Evolutionary conservation across 2,113 vertebrate genomes (phyloP), one percentile per base, ranked within the genome.

Genomic region (Triplophysa siluroides): DNA sequence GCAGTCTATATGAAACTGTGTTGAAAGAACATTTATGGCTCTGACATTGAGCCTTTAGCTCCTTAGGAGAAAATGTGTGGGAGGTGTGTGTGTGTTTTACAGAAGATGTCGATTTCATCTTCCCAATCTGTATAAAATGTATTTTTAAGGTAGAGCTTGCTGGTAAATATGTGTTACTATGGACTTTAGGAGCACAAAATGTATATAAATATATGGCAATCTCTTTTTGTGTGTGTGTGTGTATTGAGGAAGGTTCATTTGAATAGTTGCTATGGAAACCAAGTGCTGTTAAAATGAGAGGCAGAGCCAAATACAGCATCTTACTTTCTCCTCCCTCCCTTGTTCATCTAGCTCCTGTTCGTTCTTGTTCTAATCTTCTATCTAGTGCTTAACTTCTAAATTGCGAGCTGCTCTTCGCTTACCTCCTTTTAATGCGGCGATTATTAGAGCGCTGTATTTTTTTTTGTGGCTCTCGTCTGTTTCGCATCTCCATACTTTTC

Each of bases 241-340:
- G 10, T 43, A 66, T 85, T 77, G 73, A 82, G 83, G 84, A 83
- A 86, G 88, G 85, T 90, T 88, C 91, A 92, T 90, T 92, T 90
- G 85, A 92, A 91, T 90, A 85, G 92, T 93, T 92, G 87, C 91
- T 88, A 94, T 93, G 92, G 92, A 89, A 92, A 93, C 92, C 47
- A 81, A 88, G 88, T 87, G 61, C 85, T 81, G 88, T 87, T 91
- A 83, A 82, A 88, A 83, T 80, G 88, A 83, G 84, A 87, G 77
- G 68, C 83, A 83, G 71, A 88, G 85, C 76, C 60, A 54, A 86
- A 82, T 72, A 76, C 83, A 76, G 78, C 80, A 83, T 85, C 80
- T 79, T 75, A 76, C 83, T 86, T 80, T 83, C 82, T 88, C 76
- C 77, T 70, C 73, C 78, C 64, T 68, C 78, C 87, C 50, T 65